A percentile compares a stretch with the other conserved stretches of the same genome.
Conservation (phyloP, 2,797 vertebrate genomes). For the Mallotus villosus region DNA sequence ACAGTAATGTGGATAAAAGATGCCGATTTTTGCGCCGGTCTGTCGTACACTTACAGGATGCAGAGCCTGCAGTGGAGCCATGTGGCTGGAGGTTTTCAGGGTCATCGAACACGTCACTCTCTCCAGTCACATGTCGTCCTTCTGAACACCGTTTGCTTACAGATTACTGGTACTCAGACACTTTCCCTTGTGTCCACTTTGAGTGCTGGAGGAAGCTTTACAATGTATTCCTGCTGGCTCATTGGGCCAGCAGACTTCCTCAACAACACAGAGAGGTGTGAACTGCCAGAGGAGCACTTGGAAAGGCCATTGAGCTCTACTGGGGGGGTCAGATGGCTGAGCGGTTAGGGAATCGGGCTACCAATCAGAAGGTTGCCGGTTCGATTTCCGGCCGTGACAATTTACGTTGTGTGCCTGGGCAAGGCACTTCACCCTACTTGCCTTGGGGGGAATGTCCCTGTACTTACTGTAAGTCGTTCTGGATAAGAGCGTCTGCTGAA, state of each 20-base stretch:
- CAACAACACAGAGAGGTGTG: constrained; percentile 30
- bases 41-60: too few species aligned
- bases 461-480: too few species aligned
- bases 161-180: constrained; percentile 57
- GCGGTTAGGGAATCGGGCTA: too few species aligned
- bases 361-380: too few species aligned
- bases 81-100: constrained; percentile 53
- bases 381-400: too few species aligned
- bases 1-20: too few species aligned
- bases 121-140: constrained; percentile 67
- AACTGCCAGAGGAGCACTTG: constrained; percentile 15
- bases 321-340: too few species aligned
- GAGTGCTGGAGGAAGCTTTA: constrained; percentile 34
- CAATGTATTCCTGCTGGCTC: constrained; percentile 33
- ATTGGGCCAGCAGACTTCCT: constrained; percentile 25
- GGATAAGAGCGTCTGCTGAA: too few species aligned
- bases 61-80: constrained; percentile 46
- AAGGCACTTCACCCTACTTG: too few species aligned
- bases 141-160: constrained; percentile 67
- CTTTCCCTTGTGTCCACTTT: constrained; percentile 51
- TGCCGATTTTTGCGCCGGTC: too few species aligned
- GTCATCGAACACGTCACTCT: constrained; percentile 61
- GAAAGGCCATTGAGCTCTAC: constrained; percentile 18
- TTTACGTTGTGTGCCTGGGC: too few species aligned
- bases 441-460: too few species aligned